Percentiles rank a stretch among this genome's conserved stretches.
phyloP scores from a whole-genome alignment of 2,888 invertebrate genomes.

The Eupithecia inturbata region DNA sequence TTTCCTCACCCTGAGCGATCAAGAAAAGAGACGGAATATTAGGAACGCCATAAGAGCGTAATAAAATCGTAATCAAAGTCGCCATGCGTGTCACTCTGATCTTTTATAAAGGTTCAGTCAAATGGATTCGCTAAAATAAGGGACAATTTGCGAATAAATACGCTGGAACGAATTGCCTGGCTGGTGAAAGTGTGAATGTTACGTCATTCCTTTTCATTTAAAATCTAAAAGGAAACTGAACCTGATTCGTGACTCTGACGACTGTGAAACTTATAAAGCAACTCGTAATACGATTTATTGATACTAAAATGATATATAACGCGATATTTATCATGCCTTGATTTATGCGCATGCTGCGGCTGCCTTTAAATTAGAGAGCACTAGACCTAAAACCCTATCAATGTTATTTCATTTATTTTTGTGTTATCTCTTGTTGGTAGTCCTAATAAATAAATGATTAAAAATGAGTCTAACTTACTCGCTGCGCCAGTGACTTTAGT shows the following conservation, averaged over 20 bases:
- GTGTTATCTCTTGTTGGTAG: no score
- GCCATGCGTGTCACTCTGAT: conserved; percentile 39
- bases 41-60: conserved; percentile 40
- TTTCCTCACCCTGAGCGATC: conserved; percentile 16
- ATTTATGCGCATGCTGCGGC: no score
- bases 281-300: no score
- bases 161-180: conserved; percentile 11
- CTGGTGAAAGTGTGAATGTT: neutral
- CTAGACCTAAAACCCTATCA: no score
- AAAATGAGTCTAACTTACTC: no score
- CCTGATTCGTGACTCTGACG: neutral
- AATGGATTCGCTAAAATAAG: conserved; percentile 32
- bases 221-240: neutral
- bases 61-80: conserved; percentile 47
- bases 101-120: conserved; percentile 39
- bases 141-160: conserved; percentile 34
- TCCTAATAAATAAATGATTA: no score
- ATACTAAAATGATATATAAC: neutral
- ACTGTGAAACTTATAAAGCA: neutral
- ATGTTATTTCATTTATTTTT: no score
- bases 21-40: conserved; percentile 40
- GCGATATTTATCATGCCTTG: no score
- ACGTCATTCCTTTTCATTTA: neutral
- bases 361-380: no score
- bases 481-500: no score